Base-by-base conservation (phyloP, 2,113 vertebrate genomes). In the Pygoscelis adeliae region DNA sequence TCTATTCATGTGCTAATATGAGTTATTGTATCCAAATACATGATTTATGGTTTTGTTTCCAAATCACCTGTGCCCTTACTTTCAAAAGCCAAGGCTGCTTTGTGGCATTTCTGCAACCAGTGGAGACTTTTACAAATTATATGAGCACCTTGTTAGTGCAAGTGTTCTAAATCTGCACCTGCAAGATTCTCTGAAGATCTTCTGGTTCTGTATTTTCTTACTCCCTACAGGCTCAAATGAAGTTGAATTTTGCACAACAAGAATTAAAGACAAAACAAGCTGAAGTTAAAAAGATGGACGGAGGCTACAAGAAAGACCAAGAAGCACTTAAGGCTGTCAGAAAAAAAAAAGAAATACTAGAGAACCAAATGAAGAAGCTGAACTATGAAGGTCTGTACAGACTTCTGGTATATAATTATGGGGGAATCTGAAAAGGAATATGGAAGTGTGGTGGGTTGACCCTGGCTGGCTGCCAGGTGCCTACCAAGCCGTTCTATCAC, bases 211-310 rank as follows among this genome's bases (percentile, higher is more conserved):
- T 83, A 29, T 81, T 83, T 93, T 30, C 61, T 72, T 78, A 29
- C 25, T 96, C 36, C 10, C 87, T 58, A 72, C 81, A 99, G 99
- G 98, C 99, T 83, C 98, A 99, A 87, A 99, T 99, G 99, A 99
- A 99, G 55, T 88, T 99, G 97, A 99, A 98, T 83, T 99, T 99
- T 62, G 98, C 99, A n/a, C 98, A 98, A 76, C 93, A 99, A 66
- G 99, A 99, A 90, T 96, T 99, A 78, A 99, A 99, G 95, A 98
- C 96, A 80, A 99, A 99, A 96, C 98, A 99, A 96, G 95, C 98
- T 17, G 99, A 99, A 98, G 98, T 99, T 71, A 99, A 99, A 96
- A 99, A 99, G 83, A 98, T 99, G 99, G 99, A 99, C 65, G 62
- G 92, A 61, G 98, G 98, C 34, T 99, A 99, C 96, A 99, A 99